A percentile compares a stretch with the other conserved stretches of the same genome.
Evolutionary conservation across 1,140 invertebrate genomes (phyloP).

Genomic region (Drosophila neocordata): DNA sequence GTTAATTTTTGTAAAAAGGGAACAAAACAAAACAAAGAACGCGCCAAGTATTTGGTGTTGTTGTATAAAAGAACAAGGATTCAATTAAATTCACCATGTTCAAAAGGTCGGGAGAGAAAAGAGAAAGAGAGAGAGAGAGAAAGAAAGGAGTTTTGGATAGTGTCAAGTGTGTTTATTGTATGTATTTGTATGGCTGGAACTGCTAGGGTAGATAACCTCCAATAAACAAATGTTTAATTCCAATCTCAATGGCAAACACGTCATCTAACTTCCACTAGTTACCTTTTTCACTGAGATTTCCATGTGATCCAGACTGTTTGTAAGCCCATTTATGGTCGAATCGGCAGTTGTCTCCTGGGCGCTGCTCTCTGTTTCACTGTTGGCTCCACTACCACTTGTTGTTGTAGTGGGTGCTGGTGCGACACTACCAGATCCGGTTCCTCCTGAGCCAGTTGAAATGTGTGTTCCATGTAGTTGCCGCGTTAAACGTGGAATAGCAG

Average conservation of each 20-base stretch:
- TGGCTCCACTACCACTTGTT: conserved; percentile 54
- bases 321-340: conserved; percentile 66
- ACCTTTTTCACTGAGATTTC: conserved; percentile 75
- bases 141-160: conserved; percentile 33
- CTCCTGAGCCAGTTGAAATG: conserved; percentile 28
- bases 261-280: conserved; percentile 34
- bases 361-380: conserved; percentile 69
- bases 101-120: not conserved
- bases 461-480: conserved; percentile 59
- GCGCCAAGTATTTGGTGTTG: conserved; percentile 21
- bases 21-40: conserved; percentile 38
- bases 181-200: conserved; percentile 34
- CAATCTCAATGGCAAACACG: not conserved
- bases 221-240: conserved; percentile 9
- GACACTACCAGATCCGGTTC: not conserved
- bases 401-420: conserved; percentile 20
- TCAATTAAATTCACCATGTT: conserved; percentile 45
- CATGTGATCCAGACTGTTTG: conserved; percentile 66
- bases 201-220: conserved; percentile 31
- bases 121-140: conserved; percentile 12
- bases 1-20: not conserved
- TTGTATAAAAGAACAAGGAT: conserved; percentile 40
- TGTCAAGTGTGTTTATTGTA: conserved; percentile 43
- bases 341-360: conserved; percentile 58
- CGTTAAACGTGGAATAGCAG: conserved; percentile 56